A percentile compares a stretch with the other conserved stretches of the same genome.
Evolutionary conservation across 2,113 vertebrate genomes (phyloP).

Genomic region (Galeopterus variegatus): DNA sequence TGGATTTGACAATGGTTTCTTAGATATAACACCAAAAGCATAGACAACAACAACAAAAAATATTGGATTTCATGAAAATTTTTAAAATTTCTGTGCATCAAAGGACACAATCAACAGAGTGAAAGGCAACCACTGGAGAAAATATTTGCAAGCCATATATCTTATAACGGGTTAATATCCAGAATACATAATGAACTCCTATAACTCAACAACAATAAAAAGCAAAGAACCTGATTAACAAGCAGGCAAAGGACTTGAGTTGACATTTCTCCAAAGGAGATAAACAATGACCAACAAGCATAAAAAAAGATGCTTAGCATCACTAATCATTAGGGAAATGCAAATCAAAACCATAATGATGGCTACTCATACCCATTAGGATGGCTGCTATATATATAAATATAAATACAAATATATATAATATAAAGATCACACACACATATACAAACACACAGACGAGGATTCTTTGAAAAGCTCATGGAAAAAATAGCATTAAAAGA

Average conservation of each 20-base stretch:
- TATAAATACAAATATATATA: no score
- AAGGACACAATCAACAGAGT: background rate
- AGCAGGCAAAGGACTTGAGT: background rate
- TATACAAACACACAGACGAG: no score
- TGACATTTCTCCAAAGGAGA: background rate
- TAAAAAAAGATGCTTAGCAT: background rate
- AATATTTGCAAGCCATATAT: background rate
- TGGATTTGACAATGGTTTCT: background rate
- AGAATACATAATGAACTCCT: background rate
- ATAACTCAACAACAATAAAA: background rate
- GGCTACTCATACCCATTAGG: background rate
- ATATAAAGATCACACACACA: no score
- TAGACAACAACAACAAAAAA: background rate
- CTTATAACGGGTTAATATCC: background rate
- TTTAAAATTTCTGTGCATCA: background rate
- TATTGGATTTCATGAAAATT: background rate
- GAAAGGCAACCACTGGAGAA: background rate
- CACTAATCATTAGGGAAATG: background rate
- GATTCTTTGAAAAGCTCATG: no score
- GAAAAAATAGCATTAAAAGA: no score
- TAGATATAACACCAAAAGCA: background rate
- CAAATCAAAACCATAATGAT: background rate
- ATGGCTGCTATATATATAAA: background rate
- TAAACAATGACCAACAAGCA: background rate
- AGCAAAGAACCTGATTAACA: background rate